Conservation (phyloP, 2,888 invertebrate genomes). For the Megamerina dolium region DNA sequence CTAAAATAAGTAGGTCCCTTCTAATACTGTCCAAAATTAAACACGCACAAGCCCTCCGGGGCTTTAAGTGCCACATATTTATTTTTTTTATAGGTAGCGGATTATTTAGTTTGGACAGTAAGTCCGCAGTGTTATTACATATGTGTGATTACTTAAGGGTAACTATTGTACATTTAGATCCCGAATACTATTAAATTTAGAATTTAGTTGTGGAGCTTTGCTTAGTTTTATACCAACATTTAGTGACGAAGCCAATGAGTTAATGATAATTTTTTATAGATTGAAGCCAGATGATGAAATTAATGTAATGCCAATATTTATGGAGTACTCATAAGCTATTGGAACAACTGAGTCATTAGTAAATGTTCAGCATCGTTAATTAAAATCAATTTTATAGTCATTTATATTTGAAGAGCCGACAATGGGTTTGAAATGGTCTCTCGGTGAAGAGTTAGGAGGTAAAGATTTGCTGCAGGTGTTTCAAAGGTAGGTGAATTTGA, state of each 20-base stretch:
- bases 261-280: slow-evolving; percentile 22
- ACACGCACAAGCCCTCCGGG: too few relatives aligned
- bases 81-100: slow-evolving; percentile 37
- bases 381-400: too few relatives aligned
- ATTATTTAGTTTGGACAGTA: slow-evolving; percentile 36
- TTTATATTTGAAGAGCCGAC: slow-evolving; percentile 3
- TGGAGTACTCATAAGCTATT: slow-evolving; percentile 33
- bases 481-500: too few relatives aligned
- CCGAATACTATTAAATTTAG: slow-evolving; percentile 36
- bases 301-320: slow-evolving; percentile 30
- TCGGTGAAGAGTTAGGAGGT: too few relatives aligned
- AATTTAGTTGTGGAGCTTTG: slow-evolving; percentile 36
- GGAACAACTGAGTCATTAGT: slow-evolving; percentile 6
- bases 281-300: slow-evolving; percentile 26
- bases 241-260: slow-evolving; percentile 20
- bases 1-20: too few relatives aligned
- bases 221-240: slow-evolving; percentile 38
- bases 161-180: slow-evolving; percentile 23
- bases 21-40: too few relatives aligned
- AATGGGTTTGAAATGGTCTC: slow-evolving; percentile 23
- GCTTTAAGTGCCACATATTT: too few relatives aligned
- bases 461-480: too few relatives aligned
- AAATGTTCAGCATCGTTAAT: too few relatives aligned
- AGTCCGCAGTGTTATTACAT: too few relatives aligned
- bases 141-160: not conserved